These are phyloP conservation scores for Geodia barretti DNA, from an alignment of 37 sponge, comb jelly and placozoan genomes.

Conservation along the genomic window DNA sequence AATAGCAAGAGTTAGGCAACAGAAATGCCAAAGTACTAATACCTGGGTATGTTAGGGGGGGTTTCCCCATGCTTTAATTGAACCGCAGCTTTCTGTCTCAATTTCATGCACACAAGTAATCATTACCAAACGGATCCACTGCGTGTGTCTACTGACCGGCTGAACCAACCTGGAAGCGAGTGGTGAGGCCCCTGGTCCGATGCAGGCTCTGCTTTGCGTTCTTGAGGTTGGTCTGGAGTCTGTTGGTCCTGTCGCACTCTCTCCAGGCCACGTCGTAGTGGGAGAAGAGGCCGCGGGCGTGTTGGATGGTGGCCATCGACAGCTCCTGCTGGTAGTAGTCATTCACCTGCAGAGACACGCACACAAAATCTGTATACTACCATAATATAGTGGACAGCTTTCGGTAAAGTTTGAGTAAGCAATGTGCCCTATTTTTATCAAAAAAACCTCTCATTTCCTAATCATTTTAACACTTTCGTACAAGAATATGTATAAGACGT, in stretches of 20 bases:
- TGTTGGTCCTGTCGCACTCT: slow-evolving; percentile 79
- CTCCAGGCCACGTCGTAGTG: slow-evolving; percentile 81
- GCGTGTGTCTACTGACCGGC: too few species aligned
- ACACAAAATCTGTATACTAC: too few species aligned
- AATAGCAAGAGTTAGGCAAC: background rate
- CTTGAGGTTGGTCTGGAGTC: slow-evolving; percentile 65
- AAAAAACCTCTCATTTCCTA: too few species aligned
- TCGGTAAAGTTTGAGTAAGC: too few species aligned
- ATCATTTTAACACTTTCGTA: too few species aligned
- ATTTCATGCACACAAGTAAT: background rate
- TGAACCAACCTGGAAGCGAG: slow-evolving; percentile 70
- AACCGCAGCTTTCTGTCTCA: too few species aligned
- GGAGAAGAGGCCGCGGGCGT: slow-evolving; percentile 77
- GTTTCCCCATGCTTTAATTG: too few species aligned
- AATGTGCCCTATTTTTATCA: too few species aligned
- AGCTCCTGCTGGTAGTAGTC: slow-evolving; percentile 62
- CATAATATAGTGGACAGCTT: too few species aligned
- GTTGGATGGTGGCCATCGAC: slow-evolving; percentile 43
- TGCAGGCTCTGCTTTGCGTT: slow-evolving; percentile 63
- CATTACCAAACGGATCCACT: background rate
- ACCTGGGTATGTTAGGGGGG: background rate
- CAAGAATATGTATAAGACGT: too few species aligned
- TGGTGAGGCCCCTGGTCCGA: slow-evolving; percentile 34
- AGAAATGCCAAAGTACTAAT: background rate
- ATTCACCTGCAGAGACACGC: slow-evolving; percentile 43